phyloP scores from a whole-genome alignment of 2,113 vertebrate genomes.

The Ochotona curzoniae region DNA sequence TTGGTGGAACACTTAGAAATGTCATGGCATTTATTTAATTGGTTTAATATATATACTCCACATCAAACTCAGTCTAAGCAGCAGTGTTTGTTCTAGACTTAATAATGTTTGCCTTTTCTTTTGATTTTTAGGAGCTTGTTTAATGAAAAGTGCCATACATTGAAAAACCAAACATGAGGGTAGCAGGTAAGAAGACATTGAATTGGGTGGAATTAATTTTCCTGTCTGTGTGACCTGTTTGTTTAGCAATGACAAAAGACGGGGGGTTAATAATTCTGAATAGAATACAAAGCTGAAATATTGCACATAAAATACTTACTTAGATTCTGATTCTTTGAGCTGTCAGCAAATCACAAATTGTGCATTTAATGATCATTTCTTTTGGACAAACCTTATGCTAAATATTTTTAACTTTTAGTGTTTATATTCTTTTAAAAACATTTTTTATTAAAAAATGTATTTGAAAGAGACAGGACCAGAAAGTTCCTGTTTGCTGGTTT shows the following conservation, averaged over 20 bases:
- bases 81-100: slow-evolving; percentile 1
- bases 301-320: neutral
- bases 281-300: slow-evolving; percentile 1
- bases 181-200: slow-evolving; percentile 84
- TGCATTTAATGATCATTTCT: neutral
- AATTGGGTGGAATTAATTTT: neutral
- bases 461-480: too few relatives aligned
- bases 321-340: neutral
- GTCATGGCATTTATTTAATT: neutral
- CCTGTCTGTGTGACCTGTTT: slow-evolving; percentile 33
- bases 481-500: too few relatives aligned
- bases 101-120: slow-evolving; percentile 66
- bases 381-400: neutral
- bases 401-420: neutral
- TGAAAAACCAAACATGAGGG: slow-evolving; percentile 86
- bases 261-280: neutral
- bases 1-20: neutral
- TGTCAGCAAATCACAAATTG: neutral
- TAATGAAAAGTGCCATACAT: slow-evolving; percentile 77
- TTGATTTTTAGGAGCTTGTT: slow-evolving; percentile 82
- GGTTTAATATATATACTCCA: neutral
- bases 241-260: neutral
- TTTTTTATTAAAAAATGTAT: too few relatives aligned
- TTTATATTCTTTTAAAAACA: too few relatives aligned
- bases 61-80: neutral